Evolutionary conservation across 2,797 vertebrate species (phyloP), one percentile per base, ranked within the genome.

Genomic region (Tauraco hartlaubi): DNA sequence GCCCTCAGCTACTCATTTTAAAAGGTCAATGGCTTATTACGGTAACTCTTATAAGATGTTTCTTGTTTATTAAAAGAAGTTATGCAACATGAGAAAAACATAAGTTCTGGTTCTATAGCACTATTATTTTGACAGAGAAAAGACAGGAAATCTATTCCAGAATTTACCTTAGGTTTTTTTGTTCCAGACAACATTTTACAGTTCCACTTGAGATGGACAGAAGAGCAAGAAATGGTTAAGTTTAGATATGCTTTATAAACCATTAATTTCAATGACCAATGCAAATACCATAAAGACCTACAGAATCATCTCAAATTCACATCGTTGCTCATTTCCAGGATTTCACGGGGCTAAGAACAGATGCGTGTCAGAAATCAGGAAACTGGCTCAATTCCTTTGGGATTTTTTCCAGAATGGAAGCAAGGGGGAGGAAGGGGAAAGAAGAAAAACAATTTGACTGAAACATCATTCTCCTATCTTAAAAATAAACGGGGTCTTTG

Each of bases 231-330:
- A 93, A 95, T 17, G 90, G 80, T 94, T 95, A 91, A 94, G 79
- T 49, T 88, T 82, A 87, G 80, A 73, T 79, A 59, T 80, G 61
- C 88, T 88, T 90, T 82, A 88, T 84, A 94, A 96, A 85, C 63
- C 63, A 73, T 76, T 88, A 51, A 90, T 94, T 97, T 92, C 64
- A 89, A 75, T 68, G 89, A 92, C 54, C 56, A 84, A 49, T 69
- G n/a, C 62, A 84, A 90, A 86, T 88, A 76, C 82, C 83, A 86
- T 86, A 28, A 96, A 95, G 90, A 96, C 85, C 71, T 95, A 78
- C 80, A 96, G 88, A 94, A 94, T 93, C 80, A 92, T 86, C 91
- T 94, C 92, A 88, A 79, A 94, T 96, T 96, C 88, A 94, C 79
- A 88, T 75, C 95, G 90, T 61, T 92, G 74, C 59, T 92, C 91